Base-by-base conservation (phyloP, 2,888 invertebrate genomes). In the Pemphredon lugubris region DNA sequence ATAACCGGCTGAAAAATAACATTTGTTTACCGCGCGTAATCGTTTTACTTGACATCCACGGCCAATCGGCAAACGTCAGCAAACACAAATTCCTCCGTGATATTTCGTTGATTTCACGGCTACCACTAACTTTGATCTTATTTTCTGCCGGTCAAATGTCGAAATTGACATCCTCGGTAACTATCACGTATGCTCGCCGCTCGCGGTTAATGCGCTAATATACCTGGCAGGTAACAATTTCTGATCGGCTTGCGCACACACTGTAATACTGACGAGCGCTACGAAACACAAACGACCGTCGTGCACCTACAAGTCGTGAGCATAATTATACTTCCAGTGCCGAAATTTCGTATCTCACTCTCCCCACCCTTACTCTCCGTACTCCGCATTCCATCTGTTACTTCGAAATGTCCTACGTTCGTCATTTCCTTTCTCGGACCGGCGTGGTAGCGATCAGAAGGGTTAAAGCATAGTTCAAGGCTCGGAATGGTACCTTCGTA, bases 211-310 rank as follows among this genome's bases (percentile, higher is more conserved):
- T 60, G 57, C 69, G 55, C 51, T 60, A 42, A 53, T 69, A 64
- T 59, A 50, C 34, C 4, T 26, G 37, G n/a, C 44, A 39, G 59
- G 66, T 64, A 67, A 60, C 63, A 58, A 67, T 59, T 77, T 67
- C 77, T 59, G 64, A 77, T 73, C 70, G 54, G 74, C 65, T 76
- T 68, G 58, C 34, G 18, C n/a, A 40, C 44, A 32, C 45, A 30
- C 51, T 9, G 32, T 2, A 57, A 59, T 37, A 21, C 30, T 18
- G 45, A 59, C 61, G 51, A n/a, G 42, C n/a, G 34, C 30, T 30
- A 13, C 14, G 48, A 18, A 60, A 60, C 32, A 32, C 14, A n/a
- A 48, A 57, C 39, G 54, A 75, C 75, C 60, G 75, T 51, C 66
- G 45, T 40, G 14, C 44, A 45, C 34, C 47, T 34, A 26, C 26